Base-by-base conservation (phyloP, 92 coral and sea anemone species). In the Epizoanthus fatuus region DNA sequence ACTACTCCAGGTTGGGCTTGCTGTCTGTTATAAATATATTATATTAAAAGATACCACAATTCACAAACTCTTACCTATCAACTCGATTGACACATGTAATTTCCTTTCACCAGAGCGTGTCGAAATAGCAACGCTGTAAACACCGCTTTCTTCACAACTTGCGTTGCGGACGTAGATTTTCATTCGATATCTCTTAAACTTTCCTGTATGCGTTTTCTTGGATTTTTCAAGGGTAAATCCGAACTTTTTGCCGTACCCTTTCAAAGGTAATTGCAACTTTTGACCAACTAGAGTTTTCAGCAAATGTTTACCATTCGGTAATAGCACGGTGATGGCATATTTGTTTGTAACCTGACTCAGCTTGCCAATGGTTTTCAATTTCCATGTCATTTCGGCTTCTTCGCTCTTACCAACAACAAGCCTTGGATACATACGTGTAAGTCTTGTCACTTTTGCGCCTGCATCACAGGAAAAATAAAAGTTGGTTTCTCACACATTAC, bases 241-340 rank as follows among this genome's bases (percentile, higher is more conserved):
- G 40, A 66, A 66, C 19, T 42, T n/a, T 66, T 25, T 66, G 20
- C 42, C n/a, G 14, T 66, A 0, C 38, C 72, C 72, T 66, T 42
- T 66, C 40, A 66, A 14, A 6, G 72, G 72, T 37, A 66, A 66
- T 17, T 66, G 72, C 32, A 66, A 66, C 10, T 32, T 42, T 37
- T 66, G 72, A 66, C 72, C 72, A 25, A 66, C 72, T 32, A 66
- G 49, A 66, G 72, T 66, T 66, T 66, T 66, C 72, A 66, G 72
- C 40, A 65, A 37, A 65, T 35, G 16, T 12, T 3, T 13, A n/a
- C 45, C 47, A 65, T 66, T 66, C 7, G 72, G 72, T 14, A 66
- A 66, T 32, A n/a, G 72, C 72, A 66, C 72, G 37, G 72, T 6
- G 40, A 66, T 66, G 40, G 47, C 42, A 66, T 37, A 66, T 5